Evolutionary conservation across 2,888 invertebrate genomes (phyloP).

Genomic region (Ochropleura leucogaster): DNA sequence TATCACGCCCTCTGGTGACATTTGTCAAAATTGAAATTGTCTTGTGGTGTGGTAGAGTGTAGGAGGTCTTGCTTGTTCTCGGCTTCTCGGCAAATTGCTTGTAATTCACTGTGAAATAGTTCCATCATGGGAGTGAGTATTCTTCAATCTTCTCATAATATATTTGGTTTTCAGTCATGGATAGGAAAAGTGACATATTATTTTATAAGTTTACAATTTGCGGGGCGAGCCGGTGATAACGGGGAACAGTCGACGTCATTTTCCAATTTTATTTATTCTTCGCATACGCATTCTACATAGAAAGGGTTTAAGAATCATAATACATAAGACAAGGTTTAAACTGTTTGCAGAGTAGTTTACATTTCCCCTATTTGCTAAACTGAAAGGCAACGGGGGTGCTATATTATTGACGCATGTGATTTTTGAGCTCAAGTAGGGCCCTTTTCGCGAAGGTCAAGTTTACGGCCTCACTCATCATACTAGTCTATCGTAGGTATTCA

Average conservation of each 20-base stretch:
- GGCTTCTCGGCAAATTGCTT: conserved; percentile 75
- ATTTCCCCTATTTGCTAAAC: conserved; percentile 48
- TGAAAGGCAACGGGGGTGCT: conserved; percentile 69
- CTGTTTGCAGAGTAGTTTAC: conserved; percentile 14
- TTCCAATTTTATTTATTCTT: conserved; percentile 68
- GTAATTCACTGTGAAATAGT: conserved; percentile 80
- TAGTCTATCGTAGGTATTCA: conserved; percentile 23
- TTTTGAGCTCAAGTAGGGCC: conserved; percentile 75
- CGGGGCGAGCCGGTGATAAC: conserved; percentile 76
- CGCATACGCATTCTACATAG: conserved; percentile 24
- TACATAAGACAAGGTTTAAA: background rate
- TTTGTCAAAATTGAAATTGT: conserved; percentile 77
- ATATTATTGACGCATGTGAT: conserved; percentile 78
- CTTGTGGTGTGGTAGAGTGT: conserved; percentile 83
- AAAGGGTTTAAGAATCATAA: conserved; percentile 3
- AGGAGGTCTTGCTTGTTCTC: conserved; percentile 74
- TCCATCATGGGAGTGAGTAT: conserved; percentile 83
- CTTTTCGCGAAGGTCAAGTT: conserved; percentile 85
- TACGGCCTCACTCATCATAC: conserved; percentile 70
- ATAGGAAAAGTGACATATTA: conserved; percentile 25
- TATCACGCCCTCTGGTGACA: conserved; percentile 79
- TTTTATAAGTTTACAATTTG: conserved; percentile 71
- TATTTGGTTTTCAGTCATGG: conserved; percentile 24
- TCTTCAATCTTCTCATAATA: conserved; percentile 47
- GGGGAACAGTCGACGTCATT: conserved; percentile 81